A percentile compares a stretch with the other conserved stretches of the same genome.
These are phyloP conservation scores for Antheraea mylitta DNA, from an alignment of 1,140 invertebrate species.

Conservation along the genomic window DNA sequence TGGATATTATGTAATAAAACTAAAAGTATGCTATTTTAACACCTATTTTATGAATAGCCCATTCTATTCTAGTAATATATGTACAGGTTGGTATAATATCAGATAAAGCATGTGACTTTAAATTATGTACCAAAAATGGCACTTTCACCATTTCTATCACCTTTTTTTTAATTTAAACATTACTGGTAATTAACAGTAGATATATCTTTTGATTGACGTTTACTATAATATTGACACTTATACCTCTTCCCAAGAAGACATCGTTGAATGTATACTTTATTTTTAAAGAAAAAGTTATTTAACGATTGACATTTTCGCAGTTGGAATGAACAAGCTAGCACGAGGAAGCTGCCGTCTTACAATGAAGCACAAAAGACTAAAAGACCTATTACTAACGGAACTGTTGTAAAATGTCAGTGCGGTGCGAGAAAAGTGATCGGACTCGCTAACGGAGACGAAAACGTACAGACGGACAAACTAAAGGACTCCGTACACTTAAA, in stretches of 20 bases:
- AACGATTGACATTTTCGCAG: constrained; percentile 35
- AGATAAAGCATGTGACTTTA: no score
- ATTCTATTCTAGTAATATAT: no score
- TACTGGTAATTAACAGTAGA: no score
- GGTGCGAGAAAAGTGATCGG: constrained; percentile 64
- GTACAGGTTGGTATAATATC: neutral
- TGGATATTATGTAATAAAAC: neutral
- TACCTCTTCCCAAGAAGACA: neutral
- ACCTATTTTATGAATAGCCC: no score
- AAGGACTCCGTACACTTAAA: constrained; percentile 46
- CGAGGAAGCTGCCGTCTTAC: constrained; percentile 70
- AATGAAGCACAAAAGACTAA: constrained; percentile 78
- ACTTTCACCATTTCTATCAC: no score
- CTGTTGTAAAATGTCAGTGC: constrained; percentile 65
- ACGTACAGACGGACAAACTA: constrained; percentile 41
- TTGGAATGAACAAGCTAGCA: constrained; percentile 76
- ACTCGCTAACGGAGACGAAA: constrained; percentile 41
- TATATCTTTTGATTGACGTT: no score
- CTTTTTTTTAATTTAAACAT: no score
- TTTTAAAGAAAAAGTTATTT: neutral
- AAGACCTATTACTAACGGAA: constrained; percentile 66
- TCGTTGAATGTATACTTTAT: neutral
- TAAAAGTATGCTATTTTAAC: no score
- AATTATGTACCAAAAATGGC: no score
- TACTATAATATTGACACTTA: no score